A percentile compares a stretch with the other conserved stretches of the same genome.
phyloP scores from a whole-genome alignment of 2,888 invertebrate genomes.

The Sycophila texana region DNA sequence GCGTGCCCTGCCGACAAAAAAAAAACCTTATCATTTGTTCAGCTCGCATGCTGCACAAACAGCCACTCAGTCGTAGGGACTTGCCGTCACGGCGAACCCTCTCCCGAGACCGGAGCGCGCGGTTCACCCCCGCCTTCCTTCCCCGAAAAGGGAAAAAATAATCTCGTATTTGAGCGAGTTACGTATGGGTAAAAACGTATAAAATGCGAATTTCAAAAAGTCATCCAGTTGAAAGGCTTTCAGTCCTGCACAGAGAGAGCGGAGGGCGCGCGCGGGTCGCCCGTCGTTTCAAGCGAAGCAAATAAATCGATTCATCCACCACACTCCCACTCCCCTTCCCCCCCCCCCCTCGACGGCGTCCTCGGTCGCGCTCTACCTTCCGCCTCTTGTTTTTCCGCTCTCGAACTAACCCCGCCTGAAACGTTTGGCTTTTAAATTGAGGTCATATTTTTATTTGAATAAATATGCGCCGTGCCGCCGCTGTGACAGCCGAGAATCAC shows the following conservation, averaged over 20 bases:
- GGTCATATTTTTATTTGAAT: conserved; percentile 54
- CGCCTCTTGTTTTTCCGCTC: conserved; percentile 40
- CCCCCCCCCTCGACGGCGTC: conserved; percentile 9
- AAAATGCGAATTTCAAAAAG: conserved; percentile 55
- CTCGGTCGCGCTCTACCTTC: conserved; percentile 13
- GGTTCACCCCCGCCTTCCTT: too few relatives aligned
- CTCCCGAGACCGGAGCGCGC: not conserved
- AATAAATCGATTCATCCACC: conserved; percentile 47
- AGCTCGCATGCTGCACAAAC: not conserved
- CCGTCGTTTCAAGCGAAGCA: conserved; percentile 25
- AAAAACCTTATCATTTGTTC: conserved; percentile 21
- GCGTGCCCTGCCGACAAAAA: conserved; percentile 15
- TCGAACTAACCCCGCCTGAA: not conserved
- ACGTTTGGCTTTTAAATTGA: conserved; percentile 50
- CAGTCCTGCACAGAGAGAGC: conserved; percentile 27
- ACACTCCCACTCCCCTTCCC: conserved; percentile 17
- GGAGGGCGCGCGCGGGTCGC: not conserved
- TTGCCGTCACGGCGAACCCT: not conserved
- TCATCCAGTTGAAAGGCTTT: conserved; percentile 53
- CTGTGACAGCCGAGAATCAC: conserved; percentile 40
- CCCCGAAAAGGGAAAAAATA: conserved; percentile 9
- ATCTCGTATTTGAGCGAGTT: conserved; percentile 40
- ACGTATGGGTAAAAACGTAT: conserved; percentile 44
- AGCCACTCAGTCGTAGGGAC: conserved; percentile 1
- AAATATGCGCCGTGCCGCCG: conserved; percentile 16